phyloP scores from a whole-genome alignment of 2,888 invertebrate genomes.

The Cataglyphis altisquamis region DNA sequence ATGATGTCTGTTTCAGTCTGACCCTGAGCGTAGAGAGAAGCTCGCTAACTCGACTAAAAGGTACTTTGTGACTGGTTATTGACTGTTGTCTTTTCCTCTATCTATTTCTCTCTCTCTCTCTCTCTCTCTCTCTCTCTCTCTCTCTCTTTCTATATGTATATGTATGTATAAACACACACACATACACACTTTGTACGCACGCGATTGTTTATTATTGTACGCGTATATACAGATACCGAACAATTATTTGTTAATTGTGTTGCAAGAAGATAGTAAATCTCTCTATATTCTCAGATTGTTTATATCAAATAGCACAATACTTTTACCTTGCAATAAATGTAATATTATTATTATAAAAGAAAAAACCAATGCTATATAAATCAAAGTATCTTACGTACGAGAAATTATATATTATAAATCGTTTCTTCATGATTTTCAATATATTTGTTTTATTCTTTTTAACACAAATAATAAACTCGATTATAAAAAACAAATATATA shows the following conservation, averaged over 20 bases:
- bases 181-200: conserved; percentile 59
- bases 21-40: conserved; percentile 86
- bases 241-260: conserved; percentile 35
- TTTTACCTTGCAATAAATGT: conserved; percentile 8
- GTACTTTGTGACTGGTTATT: conserved; percentile 86
- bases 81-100: conserved; percentile 72
- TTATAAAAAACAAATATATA: background rate
- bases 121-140: conserved; percentile 47
- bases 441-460: background rate
- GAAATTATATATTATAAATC: background rate
- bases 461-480: background rate
- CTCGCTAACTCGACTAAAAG: conserved; percentile 86
- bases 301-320: conserved; percentile 31
- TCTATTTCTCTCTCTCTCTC: conserved; percentile 63
- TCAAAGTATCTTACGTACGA: background rate
- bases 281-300: conserved; percentile 29
- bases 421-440: background rate
- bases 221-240: conserved; percentile 33
- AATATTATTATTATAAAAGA: background rate
- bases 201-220: conserved; percentile 61
- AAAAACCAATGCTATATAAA: background rate
- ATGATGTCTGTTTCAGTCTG: conserved; percentile 86
- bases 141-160: conserved; percentile 46
- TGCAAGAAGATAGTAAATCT: conserved; percentile 27
- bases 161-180: conserved; percentile 56